Evolutionary conservation across 2,888 invertebrate species (phyloP).

Genomic region (Plebejus melissa): DNA sequence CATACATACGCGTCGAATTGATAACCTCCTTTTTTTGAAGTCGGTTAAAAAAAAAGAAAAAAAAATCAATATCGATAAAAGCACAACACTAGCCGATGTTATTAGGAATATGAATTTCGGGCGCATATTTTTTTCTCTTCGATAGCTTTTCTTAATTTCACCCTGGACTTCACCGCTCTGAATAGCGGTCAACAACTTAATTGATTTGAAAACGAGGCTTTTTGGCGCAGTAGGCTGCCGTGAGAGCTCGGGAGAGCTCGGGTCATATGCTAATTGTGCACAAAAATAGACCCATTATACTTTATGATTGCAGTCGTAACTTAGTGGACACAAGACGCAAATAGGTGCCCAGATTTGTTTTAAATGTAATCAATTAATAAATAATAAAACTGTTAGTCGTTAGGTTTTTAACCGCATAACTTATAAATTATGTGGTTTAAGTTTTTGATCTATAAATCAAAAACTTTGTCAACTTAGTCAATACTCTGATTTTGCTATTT

Average conservation of each 20-base stretch:
- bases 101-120: slow-evolving; percentile 6
- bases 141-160: slow-evolving; percentile 22
- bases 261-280: slow-evolving; percentile 19
- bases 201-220: slow-evolving; percentile 27
- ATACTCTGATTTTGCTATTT: too few species aligned
- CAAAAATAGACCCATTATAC: slow-evolving; percentile 20
- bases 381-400: too few species aligned
- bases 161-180: not conserved
- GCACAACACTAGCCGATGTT: not conserved
- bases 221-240: slow-evolving; percentile 23
- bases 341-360: too few species aligned
- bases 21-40: too few species aligned
- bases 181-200: slow-evolving; percentile 25
- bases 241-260: slow-evolving; percentile 8
- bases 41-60: not conserved
- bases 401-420: too few species aligned
- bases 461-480: too few species aligned
- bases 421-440: too few species aligned
- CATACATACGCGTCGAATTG: too few species aligned
- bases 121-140: not conserved
- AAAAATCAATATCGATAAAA: not conserved
- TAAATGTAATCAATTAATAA: too few species aligned
- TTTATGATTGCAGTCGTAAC: slow-evolving; percentile 5
- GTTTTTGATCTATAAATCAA: too few species aligned
- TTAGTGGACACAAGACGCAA: not conserved